Conservation (phyloP, 2,797 vertebrate species). For the Amblyraja radiata region DNA sequence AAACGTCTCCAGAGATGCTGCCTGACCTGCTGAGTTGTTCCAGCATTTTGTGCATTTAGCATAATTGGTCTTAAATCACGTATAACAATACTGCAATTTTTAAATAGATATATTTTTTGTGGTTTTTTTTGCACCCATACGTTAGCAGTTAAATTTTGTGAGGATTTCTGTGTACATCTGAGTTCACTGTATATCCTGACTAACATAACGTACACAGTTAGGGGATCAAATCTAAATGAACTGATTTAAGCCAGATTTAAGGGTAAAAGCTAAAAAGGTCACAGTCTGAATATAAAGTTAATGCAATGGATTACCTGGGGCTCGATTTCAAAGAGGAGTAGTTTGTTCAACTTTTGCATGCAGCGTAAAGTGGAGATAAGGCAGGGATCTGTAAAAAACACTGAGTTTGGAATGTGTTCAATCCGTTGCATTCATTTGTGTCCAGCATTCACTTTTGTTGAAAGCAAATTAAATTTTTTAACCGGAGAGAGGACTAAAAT, state of each 20-base stretch:
- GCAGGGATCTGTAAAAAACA: neutral
- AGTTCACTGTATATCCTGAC: neutral
- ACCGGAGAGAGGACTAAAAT: neutral
- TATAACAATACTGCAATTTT: neutral
- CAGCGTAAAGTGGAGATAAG: neutral
- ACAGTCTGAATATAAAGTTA: neutral
- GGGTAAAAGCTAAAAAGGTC: constrained; percentile 26
- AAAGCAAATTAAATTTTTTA: neutral
- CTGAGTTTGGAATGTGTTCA: no score
- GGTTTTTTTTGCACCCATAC: neutral
- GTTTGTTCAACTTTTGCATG: constrained; percentile 17
- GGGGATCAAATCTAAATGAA: constrained; percentile 21
- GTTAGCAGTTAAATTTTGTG: neutral
- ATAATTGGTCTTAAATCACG: neutral
- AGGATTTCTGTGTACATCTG: neutral
- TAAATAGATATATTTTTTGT: neutral
- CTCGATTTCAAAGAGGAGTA: neutral
- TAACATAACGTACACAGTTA: neutral
- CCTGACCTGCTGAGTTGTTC: no score
- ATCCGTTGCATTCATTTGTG: neutral
- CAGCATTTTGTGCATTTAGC: no score
- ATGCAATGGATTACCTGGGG: neutral
- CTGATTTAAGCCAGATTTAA: constrained; percentile 10
- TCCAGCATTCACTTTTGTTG: neutral
- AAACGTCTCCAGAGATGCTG: no score